phyloP scores from a whole-genome alignment of 1,140 invertebrate species.

The Megalonaias nervosa region DNA sequence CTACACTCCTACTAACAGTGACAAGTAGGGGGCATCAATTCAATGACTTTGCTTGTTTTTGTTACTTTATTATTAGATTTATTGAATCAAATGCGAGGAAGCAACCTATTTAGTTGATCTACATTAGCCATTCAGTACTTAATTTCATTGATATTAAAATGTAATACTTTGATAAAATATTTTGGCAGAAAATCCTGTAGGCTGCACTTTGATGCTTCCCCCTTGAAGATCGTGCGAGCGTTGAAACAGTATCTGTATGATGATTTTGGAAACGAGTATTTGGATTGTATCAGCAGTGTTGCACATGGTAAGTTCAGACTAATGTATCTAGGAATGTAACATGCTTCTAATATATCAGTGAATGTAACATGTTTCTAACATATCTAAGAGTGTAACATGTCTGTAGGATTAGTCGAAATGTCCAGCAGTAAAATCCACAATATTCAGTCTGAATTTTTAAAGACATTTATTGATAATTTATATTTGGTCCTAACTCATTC shows the following conservation, averaged over 20 bases:
- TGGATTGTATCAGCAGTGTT: constrained; percentile 99
- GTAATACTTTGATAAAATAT: constrained; percentile 30
- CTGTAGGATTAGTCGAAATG: too few relatives aligned
- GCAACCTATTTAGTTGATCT: not conserved
- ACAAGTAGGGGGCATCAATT: not conserved
- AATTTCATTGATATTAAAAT: not conserved
- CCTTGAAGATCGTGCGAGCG: constrained; percentile 93
- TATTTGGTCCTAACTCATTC: too few relatives aligned
- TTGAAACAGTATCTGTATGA: constrained; percentile 97
- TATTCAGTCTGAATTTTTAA: too few relatives aligned
- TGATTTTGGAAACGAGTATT: constrained; percentile 88
- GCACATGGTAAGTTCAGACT: constrained; percentile 84
- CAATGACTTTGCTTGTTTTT: not conserved
- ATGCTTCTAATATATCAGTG: too few relatives aligned
- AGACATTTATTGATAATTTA: too few relatives aligned
- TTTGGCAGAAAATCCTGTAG: constrained; percentile 87
- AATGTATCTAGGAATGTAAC: too few relatives aligned
- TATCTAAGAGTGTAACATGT: too few relatives aligned
- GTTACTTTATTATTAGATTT: not conserved
- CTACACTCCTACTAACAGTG: not conserved
- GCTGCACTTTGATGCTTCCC: constrained; percentile 92
- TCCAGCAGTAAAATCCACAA: too few relatives aligned
- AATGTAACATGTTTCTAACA: too few relatives aligned
- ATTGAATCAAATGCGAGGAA: not conserved
- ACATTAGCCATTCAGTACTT: not conserved